These are phyloP conservation scores for Synanthedon tipuliformis DNA, from an alignment of 2,888 invertebrate species.

Conservation along the genomic window DNA sequence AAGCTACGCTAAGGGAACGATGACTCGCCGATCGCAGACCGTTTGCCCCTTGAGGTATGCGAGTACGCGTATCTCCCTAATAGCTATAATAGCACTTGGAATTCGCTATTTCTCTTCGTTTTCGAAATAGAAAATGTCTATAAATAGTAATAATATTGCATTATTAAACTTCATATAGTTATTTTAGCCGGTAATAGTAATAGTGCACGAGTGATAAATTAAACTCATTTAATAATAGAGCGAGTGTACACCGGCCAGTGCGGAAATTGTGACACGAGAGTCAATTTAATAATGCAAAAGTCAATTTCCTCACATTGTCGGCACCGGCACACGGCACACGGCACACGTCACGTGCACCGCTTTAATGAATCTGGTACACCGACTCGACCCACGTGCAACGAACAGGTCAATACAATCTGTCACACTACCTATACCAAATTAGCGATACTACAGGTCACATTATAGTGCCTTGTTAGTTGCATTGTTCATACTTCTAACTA, in stretches of 20 bases:
- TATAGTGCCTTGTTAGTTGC: too few species aligned
- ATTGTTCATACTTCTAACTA: too few species aligned
- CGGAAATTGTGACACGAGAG: conserved; percentile 2
- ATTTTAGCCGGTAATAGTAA: too few species aligned
- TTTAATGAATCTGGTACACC: too few species aligned
- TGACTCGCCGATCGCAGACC: conserved; percentile 18
- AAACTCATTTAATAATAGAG: background rate
- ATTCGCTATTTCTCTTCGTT: background rate
- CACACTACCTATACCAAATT: too few species aligned
- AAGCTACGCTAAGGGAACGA: conserved; percentile 20
- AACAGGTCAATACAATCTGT: too few species aligned
- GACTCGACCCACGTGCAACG: too few species aligned
- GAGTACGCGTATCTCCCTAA: background rate
- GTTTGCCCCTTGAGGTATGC: conserved; percentile 6
- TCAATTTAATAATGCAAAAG: conserved; percentile 7
- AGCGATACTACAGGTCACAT: too few species aligned
- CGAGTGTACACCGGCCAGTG: background rate
- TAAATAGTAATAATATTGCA: too few species aligned
- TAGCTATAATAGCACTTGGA: background rate
- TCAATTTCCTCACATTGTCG: conserved; percentile 5
- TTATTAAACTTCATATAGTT: too few species aligned
- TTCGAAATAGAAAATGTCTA: background rate
- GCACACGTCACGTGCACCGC: too few species aligned
- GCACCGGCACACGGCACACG: background rate
- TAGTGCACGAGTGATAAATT: background rate